Percentiles rank a stretch among this genome's conserved stretches.
Conservation (phyloP, 1,140 invertebrate species). For the Drosophila murphyi region DNA sequence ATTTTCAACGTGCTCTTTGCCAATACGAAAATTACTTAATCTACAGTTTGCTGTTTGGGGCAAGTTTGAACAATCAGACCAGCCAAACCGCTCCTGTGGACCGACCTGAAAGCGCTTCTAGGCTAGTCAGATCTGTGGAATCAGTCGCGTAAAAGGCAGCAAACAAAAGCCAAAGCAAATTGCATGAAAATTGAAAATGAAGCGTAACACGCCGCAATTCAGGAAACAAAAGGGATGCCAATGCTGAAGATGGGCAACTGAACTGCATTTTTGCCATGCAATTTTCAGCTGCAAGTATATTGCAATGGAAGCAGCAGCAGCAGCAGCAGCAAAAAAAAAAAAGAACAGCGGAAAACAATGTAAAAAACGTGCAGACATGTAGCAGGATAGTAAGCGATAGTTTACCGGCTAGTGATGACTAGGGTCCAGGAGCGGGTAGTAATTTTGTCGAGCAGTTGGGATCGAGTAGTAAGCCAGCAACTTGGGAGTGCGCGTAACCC, state of each 20-base stretch:
- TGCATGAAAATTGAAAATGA: slow-evolving; percentile 77
- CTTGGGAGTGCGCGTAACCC: background rate
- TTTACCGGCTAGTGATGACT: slow-evolving; percentile 6
- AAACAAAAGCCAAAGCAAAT: slow-evolving; percentile 55
- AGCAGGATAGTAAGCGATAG: slow-evolving; percentile 69
- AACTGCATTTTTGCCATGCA: slow-evolving; percentile 42
- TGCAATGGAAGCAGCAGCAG: slow-evolving; percentile 1
- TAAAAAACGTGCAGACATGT: slow-evolving; percentile 71
- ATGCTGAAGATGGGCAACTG: slow-evolving; percentile 26
- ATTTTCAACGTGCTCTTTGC: slow-evolving; percentile 59
- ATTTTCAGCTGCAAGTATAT: slow-evolving; percentile 46
- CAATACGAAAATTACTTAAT: slow-evolving; percentile 70
- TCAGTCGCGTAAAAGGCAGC: slow-evolving; percentile 12
- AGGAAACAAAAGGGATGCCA: slow-evolving; percentile 63
- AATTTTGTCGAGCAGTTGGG: too few species aligned
- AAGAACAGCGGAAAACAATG: slow-evolving; percentile 12
- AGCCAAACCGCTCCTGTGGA: background rate
- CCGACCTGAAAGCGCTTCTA: background rate
- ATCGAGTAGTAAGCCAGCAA: slow-evolving; percentile 1
- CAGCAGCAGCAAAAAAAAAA: background rate
- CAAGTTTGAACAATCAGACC: background rate
- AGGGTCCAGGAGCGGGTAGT: background rate
- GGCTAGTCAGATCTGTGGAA: background rate
- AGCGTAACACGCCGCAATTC: slow-evolving; percentile 71
- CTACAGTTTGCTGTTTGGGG: slow-evolving; percentile 44